Evolutionary conservation across 2,888 invertebrate genomes (phyloP), one percentile per base, ranked within the genome.

Genomic region (Polyommatus icarus): DNA sequence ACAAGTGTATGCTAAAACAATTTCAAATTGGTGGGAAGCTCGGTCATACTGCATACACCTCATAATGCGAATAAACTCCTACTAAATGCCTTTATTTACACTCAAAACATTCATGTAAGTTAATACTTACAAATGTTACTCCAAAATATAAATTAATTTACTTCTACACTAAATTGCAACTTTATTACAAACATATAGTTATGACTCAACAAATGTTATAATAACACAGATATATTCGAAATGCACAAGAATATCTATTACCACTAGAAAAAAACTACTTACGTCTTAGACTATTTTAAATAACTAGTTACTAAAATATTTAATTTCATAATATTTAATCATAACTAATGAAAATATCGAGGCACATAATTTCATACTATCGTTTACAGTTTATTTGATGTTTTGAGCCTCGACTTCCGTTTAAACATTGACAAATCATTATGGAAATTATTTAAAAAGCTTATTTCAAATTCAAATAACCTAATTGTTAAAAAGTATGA

Each of bases 61-160:
- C 78, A 79, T 81, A 82, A 80, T 82, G 82, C 83, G 82, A 82
- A 84, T 81, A 82, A 81, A 80, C 78, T 67, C 77, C 78, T 81
- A 83, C 87, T 86, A 90, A 88, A 89, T 90, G 89, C 89, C 90
- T 89, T 87, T 90, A 90, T 87, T 84, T 83, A 79, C 76, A 80
- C 81, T 80, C 77, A 81, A 78, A 78, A 75, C 78, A 40, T 61
- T 32, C 15, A 76, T 29, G 46, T 24, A 73, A 78, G 59, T 40
- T 67, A 54, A 73, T 15, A 50, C 75, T 76, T 73, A 36, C n/a
- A 54, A 76, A 76, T 78, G 71, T 76, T 54, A 75, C 57, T 57
- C 12, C 54, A 20, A 77, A 71, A 59, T 61, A 61, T 15, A 67
- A 29, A 32, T 67, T 15, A 29, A 12, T 67, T 67, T 36, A 59